These are phyloP conservation scores for Carcharodon carcharias DNA, from an alignment of 2,797 vertebrate genomes.

Conservation along the genomic window DNA sequence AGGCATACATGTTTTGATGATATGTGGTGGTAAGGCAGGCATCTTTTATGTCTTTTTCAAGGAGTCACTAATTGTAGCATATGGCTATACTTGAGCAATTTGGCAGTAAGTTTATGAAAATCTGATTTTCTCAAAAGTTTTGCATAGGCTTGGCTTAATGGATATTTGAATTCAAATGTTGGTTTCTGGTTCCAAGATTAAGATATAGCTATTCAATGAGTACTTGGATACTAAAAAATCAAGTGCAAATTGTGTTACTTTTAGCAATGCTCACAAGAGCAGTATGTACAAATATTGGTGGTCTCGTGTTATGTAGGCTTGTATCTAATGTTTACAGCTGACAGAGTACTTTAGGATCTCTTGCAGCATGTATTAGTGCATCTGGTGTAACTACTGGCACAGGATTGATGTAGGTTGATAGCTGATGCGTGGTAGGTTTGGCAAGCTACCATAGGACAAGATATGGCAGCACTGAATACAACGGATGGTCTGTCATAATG, in stretches of 20 bases:
- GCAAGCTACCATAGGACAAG: neutral
- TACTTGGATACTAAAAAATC: neutral
- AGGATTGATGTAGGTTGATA: neutral
- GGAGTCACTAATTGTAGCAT: neutral
- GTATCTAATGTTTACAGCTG: neutral
- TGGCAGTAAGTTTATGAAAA: neutral
- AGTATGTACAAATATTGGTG: neutral
- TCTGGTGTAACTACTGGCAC: neutral
- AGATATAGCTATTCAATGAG: neutral
- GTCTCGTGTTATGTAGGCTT: neutral
- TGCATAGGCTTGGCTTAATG: neutral
- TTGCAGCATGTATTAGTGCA: neutral
- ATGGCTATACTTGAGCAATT: neutral
- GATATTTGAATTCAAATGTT: neutral
- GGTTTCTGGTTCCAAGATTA: neutral
- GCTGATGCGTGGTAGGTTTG: neutral
- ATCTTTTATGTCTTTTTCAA: neutral
- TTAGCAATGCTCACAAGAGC: neutral
- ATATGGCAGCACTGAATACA: neutral
- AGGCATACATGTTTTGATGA: neutral
- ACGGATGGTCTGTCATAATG: neutral
- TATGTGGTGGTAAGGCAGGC: neutral
- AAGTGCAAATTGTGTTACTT: neutral
- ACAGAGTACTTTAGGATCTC: neutral
- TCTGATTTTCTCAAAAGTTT: neutral